Base-by-base conservation (phyloP, 2,888 invertebrate genomes). In the Mylabris sibirica region DNA sequence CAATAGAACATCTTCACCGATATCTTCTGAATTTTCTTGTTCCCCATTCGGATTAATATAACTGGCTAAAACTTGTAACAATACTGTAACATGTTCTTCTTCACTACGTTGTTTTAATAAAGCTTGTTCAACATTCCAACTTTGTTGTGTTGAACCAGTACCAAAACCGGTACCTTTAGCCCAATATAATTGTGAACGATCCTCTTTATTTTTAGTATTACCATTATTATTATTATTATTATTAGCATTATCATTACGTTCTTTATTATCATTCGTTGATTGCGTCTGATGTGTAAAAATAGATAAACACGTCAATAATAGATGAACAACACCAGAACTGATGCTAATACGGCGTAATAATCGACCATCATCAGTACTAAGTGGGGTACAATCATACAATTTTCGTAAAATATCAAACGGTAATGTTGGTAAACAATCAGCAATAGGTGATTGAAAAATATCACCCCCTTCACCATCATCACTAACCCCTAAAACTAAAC, bases 61-160 rank as follows among this genome's bases (percentile, higher is more conserved):
- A 77, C 95, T 94, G 0, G 96, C 94, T 74, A 97, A 84, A 4
- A 97, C 95, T 90, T 93, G 83, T 30, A 85, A 75, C 53, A 84
- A 73, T 65, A 85, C 95, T 0, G 97, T 96, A 3, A 97, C 96
- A 83, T 97, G 96, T 80, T 97, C 96, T 83, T 98, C 98, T 85
- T 98, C 97, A 70, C 93, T 94, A 70, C 92, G 90, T 83, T 97
- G 97, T 12, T 96, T 88, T 72, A 95, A 85, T 63, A 98, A 85
- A n/a, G 97, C 96, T 82, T 96, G 96, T 81, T 98, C 97, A 44
- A 98, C 95, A 85, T 98, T 97, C 98, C 98, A 98, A 60, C 95
- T 95, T 83, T 97, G 97, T 73, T 95, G 93, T 12, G 96, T 98
- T 24, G 96, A 96, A 26, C 98, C 98, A 0, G 97, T 97, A 62